phyloP scores from a whole-genome alignment of 2,888 invertebrate species.

The Cerceris ruficornis region DNA sequence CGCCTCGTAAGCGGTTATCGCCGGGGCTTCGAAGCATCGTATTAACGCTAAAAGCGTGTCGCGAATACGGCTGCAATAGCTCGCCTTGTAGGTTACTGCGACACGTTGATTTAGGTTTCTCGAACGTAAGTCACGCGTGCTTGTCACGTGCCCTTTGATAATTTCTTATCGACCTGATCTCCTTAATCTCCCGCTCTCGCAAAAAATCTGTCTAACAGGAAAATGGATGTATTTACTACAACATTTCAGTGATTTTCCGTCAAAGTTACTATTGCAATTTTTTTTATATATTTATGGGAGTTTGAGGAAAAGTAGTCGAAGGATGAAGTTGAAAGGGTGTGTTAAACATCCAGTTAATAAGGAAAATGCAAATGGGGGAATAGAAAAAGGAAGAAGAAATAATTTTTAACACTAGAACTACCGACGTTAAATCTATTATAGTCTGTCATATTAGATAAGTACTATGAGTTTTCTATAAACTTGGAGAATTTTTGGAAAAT shows the following conservation, averaged over 20 bases:
- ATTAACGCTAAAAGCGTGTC: constrained; percentile 11
- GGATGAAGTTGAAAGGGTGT: too few relatives aligned
- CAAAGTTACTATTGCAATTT: background rate
- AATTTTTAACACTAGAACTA: too few relatives aligned
- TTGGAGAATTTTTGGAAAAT: too few relatives aligned
- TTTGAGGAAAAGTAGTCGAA: too few relatives aligned
- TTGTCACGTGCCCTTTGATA: constrained; percentile 4
- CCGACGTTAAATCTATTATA: too few relatives aligned
- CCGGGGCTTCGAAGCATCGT: constrained; percentile 9
- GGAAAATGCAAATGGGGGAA: too few relatives aligned
- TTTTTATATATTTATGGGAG: too few relatives aligned
- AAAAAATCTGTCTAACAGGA: background rate
- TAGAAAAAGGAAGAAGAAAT: too few relatives aligned
- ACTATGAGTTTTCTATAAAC: too few relatives aligned
- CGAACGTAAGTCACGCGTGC: constrained; percentile 8
- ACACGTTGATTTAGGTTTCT: background rate
- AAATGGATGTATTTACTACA: background rate
- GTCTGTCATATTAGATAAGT: too few relatives aligned
- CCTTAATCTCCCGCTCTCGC: background rate
- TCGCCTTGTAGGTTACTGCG: background rate
- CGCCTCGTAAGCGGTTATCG: constrained; percentile 11
- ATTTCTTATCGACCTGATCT: constrained; percentile 2
- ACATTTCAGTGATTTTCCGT: background rate
- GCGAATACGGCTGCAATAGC: background rate
- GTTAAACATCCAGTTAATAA: too few relatives aligned